Percentiles rank a stretch among this genome's conserved stretches.
These are phyloP conservation scores for Achlya flavicornis DNA, from an alignment of 2,888 invertebrate genomes.

Conservation along the genomic window DNA sequence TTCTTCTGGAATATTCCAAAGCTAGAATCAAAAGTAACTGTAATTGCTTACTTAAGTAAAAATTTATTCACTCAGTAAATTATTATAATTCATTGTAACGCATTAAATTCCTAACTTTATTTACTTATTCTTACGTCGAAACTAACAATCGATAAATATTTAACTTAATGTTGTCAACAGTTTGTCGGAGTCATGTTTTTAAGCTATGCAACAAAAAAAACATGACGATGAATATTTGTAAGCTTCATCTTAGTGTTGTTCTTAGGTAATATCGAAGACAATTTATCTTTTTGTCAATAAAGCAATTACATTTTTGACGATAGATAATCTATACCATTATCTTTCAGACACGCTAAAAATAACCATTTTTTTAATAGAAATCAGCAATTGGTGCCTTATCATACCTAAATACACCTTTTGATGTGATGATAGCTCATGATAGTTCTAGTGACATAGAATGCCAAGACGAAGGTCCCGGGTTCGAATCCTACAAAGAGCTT, in stretches of 20 bases:
- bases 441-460: too few relatives aligned
- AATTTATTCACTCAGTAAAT: not conserved
- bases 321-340: too few relatives aligned
- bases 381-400: too few relatives aligned
- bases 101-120: not conserved
- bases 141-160: not conserved
- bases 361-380: too few relatives aligned
- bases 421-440: too few relatives aligned
- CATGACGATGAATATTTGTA: not conserved
- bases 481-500: too few relatives aligned
- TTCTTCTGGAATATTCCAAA: too few relatives aligned
- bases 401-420: too few relatives aligned
- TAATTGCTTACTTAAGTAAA: slow-evolving; percentile 4
- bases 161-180: slow-evolving; percentile 2
- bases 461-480: too few relatives aligned
- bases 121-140: not conserved
- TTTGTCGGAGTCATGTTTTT: slow-evolving; percentile 2
- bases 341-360: too few relatives aligned
- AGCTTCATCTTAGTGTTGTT: not conserved
- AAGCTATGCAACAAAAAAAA: not conserved
- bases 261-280: not conserved
- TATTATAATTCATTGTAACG: not conserved
- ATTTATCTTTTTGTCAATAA: too few relatives aligned
- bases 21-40: not conserved
- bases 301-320: too few relatives aligned